These are phyloP conservation scores for Morpho helenor DNA, from an alignment of 2,888 invertebrate species.

Conservation along the genomic window DNA sequence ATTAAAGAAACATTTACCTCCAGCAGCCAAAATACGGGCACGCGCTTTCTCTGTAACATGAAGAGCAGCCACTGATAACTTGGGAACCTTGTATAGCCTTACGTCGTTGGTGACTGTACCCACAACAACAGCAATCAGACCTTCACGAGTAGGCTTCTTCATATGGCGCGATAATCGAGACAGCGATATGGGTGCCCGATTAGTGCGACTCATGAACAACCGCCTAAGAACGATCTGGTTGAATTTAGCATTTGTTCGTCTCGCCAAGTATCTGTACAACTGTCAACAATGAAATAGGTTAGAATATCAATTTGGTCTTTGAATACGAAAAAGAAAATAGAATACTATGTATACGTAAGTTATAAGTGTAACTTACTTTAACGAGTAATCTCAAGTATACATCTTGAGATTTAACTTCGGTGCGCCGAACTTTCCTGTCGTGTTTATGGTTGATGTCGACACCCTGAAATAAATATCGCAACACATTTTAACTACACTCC, in stretches of 20 bases:
- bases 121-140: conserved; percentile 94
- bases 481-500: conserved; percentile 60
- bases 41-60: conserved; percentile 96
- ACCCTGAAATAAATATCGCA: conserved; percentile 88
- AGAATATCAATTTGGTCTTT: conserved; percentile 34
- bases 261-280: conserved; percentile 98
- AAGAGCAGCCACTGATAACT: conserved; percentile 95
- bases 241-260: conserved; percentile 97
- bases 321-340: neutral
- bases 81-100: conserved; percentile 94
- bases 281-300: conserved; percentile 61
- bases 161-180: conserved; percentile 92
- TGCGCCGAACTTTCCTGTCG: conserved; percentile 99
- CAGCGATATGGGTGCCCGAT: conserved; percentile 96
- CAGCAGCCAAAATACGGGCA: conserved; percentile 96
- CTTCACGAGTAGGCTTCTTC: conserved; percentile 91
- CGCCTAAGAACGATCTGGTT: conserved; percentile 96
- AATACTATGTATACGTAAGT: neutral
- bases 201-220: conserved; percentile 98
- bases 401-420: conserved; percentile 98
- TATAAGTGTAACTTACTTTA: conserved; percentile 83
- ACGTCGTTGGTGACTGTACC: conserved; percentile 97
- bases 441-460: conserved; percentile 99
- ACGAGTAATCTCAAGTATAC: conserved; percentile 98
- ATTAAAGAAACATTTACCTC: conserved; percentile 79